phyloP scores from a whole-genome alignment of 1,140 invertebrate species.

The Drosophila kohkoa region DNA sequence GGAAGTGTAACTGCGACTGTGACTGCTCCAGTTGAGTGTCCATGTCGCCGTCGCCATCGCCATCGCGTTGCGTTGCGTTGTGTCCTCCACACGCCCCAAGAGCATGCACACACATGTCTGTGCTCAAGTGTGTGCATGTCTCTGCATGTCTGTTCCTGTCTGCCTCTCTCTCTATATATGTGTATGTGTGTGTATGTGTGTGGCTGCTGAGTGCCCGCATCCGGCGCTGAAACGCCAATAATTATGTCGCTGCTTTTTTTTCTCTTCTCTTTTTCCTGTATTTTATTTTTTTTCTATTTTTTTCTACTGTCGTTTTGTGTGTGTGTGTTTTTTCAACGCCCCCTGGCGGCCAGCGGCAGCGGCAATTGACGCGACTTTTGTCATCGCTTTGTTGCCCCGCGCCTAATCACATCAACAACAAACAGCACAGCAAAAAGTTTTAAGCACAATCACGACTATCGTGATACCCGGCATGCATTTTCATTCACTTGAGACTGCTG shows the following conservation, averaged over 20 bases:
- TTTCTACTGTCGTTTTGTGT: background rate
- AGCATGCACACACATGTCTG: constrained; percentile 6
- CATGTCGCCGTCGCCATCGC: constrained; percentile 48
- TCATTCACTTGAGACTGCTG: too few species aligned
- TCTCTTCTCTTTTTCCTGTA: constrained; percentile 5
- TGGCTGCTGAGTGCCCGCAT: constrained; percentile 57
- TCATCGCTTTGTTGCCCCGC: constrained; percentile 11
- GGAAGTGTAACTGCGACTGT: constrained; percentile 26
- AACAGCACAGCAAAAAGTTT: background rate
- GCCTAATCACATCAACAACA: constrained; percentile 23
- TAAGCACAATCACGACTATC: background rate
- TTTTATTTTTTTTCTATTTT: constrained; percentile 6
- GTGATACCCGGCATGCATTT: background rate
- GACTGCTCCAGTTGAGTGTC: constrained; percentile 65
- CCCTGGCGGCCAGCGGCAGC: constrained; percentile 12
- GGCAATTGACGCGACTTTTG: constrained; percentile 1
- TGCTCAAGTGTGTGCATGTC: background rate
- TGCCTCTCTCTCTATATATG: background rate
- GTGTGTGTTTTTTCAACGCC: background rate
- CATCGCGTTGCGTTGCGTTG: constrained; percentile 21
- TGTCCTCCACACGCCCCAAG: constrained; percentile 40
- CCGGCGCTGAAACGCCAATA: constrained; percentile 74
- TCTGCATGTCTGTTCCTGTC: constrained; percentile 13
- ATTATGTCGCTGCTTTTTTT: constrained; percentile 65
- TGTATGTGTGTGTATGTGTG: background rate